Conservation (phyloP, 2,797 vertebrate genomes). For the Acridotheres tristis region DNA sequence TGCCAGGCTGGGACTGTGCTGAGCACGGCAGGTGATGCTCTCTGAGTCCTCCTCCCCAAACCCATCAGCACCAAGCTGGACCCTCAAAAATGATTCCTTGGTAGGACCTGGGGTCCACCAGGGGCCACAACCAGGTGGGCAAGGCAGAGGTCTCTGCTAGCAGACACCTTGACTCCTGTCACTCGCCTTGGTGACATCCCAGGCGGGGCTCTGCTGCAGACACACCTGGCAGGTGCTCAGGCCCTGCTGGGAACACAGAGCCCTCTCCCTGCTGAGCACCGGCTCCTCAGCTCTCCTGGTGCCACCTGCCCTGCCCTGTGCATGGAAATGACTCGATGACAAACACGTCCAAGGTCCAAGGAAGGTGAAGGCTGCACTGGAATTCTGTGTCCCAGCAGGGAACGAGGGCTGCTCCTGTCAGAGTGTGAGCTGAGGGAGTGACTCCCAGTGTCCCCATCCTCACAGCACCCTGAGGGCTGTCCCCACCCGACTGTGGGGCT, state of each 20-base stretch:
- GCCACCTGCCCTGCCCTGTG: not conserved
- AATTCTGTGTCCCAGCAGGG: fast-evolving
- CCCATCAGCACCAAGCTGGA: not conserved
- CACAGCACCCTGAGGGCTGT: not conserved
- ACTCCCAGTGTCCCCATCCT: not conserved
- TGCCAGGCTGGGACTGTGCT: not conserved
- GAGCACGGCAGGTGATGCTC: not conserved
- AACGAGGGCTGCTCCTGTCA: not conserved
- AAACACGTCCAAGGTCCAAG: not conserved
- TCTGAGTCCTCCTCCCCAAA: not conserved
- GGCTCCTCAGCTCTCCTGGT: too few species aligned
- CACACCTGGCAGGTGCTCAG: not conserved
- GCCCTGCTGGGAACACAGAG: not conserved
- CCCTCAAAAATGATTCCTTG: too few species aligned
- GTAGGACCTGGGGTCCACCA: not conserved
- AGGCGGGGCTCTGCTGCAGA: not conserved
- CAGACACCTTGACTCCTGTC: not conserved
- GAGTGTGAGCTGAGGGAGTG: not conserved
- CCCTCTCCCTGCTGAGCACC: not conserved
- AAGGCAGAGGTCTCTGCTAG: not conserved
- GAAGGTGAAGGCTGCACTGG: not conserved
- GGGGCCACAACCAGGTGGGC: not conserved
- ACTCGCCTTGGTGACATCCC: not conserved
- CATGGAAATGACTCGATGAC: not conserved
- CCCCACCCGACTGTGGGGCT: not conserved